Base-by-base conservation (phyloP, 2,888 invertebrate species). In the Drosophila kanekoi region DNA sequence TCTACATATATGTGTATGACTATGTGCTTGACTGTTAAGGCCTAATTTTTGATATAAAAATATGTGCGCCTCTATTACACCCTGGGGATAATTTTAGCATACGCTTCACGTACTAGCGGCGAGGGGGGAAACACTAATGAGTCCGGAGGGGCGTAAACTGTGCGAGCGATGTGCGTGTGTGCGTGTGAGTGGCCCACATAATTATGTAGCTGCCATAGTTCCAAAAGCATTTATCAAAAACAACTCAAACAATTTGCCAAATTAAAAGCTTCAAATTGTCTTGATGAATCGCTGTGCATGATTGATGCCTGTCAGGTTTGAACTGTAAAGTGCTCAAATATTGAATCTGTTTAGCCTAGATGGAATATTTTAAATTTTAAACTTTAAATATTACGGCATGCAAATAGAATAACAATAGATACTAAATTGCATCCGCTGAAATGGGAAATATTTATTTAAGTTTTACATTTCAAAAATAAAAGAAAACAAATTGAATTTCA, bases 261-360 rank as follows among this genome's bases (percentile, higher is more conserved):
- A 82, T 82, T 74, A 85, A 77, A 79, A 66, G 71, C 65, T 68
- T 48, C 56, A 81, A 64, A 67, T 53, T 62, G 40, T 37, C 48
- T 63, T 74, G 79, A 84, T 85, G 53, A 72, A 85, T 81, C 61
- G 61, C 54, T 45, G 14, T 11, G 10, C n/a, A 57, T 72, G 77
- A 81, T 79, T 68, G 79, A 81, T 81, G 70, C 28, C 23, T 38
- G 28, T 45, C 20, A n/a, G 10, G 2, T 18, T 38, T 32, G 43
- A 23, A 51, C 54, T 37, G 23, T 9, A 13, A 70, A 4, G 41
- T 13, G 18, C 10, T 41, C 56, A 52, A 58, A 43, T 18, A 8
- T 0, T 20, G 52, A 59, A 59, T 20, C 23, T 5, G 4, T 38
- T 51, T 8, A 2, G 45, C 18, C 38, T 38, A n/a, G 49, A 18